Conservation (phyloP, 2,888 invertebrate genomes). For the Baccha elongata region DNA sequence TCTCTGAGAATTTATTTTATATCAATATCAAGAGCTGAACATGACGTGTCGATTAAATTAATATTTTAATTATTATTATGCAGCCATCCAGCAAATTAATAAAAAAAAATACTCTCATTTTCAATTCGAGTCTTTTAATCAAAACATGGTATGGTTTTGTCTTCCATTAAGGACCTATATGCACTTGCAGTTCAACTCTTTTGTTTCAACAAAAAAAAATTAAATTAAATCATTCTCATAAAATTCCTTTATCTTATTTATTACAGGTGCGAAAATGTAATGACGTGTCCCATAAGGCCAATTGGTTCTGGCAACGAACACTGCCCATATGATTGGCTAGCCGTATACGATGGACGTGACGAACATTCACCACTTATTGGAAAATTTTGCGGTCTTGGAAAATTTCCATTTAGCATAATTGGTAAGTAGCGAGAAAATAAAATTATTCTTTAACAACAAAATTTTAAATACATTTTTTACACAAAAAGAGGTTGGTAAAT, state of each 20-base stretch:
- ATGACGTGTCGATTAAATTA: conserved; percentile 17
- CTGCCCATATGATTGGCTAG: conserved; percentile 95
- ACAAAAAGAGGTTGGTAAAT: too few relatives aligned
- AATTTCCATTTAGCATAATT: conserved; percentile 96
- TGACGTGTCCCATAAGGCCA: conserved; percentile 96
- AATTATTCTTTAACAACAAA: not conserved
- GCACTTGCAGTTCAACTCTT: too few relatives aligned
- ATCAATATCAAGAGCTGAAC: conserved; percentile 2
- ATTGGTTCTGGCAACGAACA: conserved; percentile 94
- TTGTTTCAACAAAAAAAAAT: not conserved
- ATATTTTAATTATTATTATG: conserved; percentile 21
- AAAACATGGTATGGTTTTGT: not conserved
- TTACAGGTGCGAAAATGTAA: conserved; percentile 93
- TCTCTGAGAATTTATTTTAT: not conserved
- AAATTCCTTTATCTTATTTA: conserved; percentile 11
- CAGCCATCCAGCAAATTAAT: conserved; percentile 32
- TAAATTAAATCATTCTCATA: conserved; percentile 17
- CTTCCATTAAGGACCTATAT: not conserved
- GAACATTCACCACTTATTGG: conserved; percentile 94
- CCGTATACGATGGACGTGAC: conserved; percentile 94
- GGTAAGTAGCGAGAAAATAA: conserved; percentile 82
- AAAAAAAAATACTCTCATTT: conserved; percentile 11
- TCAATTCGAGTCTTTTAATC: conserved; percentile 28
- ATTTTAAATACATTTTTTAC: too few relatives aligned
- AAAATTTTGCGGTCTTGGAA: conserved; percentile 96